Evolutionary conservation across 2,888 invertebrate species (phyloP), one percentile per base, ranked within the genome.

Genomic region (Lasioglossum vierecki): DNA sequence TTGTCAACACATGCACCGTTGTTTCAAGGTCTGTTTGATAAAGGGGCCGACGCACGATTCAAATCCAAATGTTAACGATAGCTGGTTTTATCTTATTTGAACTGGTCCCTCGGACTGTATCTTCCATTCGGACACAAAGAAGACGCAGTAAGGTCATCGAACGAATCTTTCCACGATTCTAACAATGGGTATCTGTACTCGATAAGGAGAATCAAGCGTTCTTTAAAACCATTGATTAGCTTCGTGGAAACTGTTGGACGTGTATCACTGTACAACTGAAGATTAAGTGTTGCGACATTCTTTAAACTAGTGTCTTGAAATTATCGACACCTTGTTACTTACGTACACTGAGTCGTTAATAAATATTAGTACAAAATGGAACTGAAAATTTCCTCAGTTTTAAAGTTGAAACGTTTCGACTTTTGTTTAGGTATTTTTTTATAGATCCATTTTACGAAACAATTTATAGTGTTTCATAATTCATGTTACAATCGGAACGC

Each of bases 11-110:
- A n/a, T 22, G 35, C 30, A 39, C 39, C 60, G 66, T 80, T 73
- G 68, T 79, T 84, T 81, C 72, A 39, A 26, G 63, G 74, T 60
- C 30, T 74, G 46, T 63, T 68, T 68, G 77, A 79, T 74, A 84
- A 79, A 26, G 39, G 53, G 68, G 22, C 46, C 78, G 22, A 15
- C 41, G 71, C 13, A 70, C 77, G 77, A 84, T 81, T 70, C 41
- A 73, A 78, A 79, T 63, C 22, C 41, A 44, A 74, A 63, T 18
- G 41, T 57, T 46, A 41, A 60, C 57, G 82, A 82, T 73, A 73
- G 44, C 68, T 68, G 41, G 53, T 63, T 76, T 87, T 90, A 89
- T 89, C 90, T 88, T 86, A 82, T 90, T 75, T 76, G 77, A 60
- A 63, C 30, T 74, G 68, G 86, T 80, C 60, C 80, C 66, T 46